phyloP scores from a whole-genome alignment of 2,888 invertebrate species.

The Agonopterix heracliana region DNA sequence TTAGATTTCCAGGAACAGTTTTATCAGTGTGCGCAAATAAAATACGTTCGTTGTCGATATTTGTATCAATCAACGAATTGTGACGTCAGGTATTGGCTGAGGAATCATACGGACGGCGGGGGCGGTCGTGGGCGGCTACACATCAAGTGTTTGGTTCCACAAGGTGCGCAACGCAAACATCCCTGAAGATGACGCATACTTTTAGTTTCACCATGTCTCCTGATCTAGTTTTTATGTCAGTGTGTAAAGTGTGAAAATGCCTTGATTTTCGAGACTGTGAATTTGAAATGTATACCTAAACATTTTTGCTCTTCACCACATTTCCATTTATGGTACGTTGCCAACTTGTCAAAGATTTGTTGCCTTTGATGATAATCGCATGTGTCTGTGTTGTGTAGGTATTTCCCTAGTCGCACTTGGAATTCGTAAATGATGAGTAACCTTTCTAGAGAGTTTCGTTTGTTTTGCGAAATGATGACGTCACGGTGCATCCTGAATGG shows the following conservation, averaged over 20 bases:
- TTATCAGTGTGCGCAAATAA: no score
- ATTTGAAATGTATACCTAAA: background rate
- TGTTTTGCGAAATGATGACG: background rate
- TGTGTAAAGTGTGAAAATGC: background rate
- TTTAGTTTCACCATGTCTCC: background rate
- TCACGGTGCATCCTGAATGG: background rate
- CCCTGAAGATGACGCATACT: conserved; percentile 50
- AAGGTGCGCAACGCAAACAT: conserved; percentile 36
- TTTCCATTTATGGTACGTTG: conserved; percentile 54
- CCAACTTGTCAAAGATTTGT: conserved; percentile 15
- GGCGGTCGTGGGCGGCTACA: conserved; percentile 35
- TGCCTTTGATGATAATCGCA: background rate
- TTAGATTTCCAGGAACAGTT: no score
- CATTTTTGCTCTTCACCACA: conserved; percentile 8
- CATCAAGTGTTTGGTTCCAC: conserved; percentile 45
- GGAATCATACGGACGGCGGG: conserved; percentile 23
- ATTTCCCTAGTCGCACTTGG: no score
- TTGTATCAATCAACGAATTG: conserved; percentile 23
- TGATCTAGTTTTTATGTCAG: background rate
- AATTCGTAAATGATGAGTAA: no score
- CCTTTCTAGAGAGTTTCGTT: no score
- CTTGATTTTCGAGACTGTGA: background rate
- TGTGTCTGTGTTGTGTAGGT: background rate
- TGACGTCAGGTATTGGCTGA: conserved; percentile 26
- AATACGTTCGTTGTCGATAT: no score